Evolutionary conservation across 2,888 invertebrate genomes (phyloP), one percentile per base, ranked within the genome.

Genomic region (Oligia fasciuncula): DNA sequence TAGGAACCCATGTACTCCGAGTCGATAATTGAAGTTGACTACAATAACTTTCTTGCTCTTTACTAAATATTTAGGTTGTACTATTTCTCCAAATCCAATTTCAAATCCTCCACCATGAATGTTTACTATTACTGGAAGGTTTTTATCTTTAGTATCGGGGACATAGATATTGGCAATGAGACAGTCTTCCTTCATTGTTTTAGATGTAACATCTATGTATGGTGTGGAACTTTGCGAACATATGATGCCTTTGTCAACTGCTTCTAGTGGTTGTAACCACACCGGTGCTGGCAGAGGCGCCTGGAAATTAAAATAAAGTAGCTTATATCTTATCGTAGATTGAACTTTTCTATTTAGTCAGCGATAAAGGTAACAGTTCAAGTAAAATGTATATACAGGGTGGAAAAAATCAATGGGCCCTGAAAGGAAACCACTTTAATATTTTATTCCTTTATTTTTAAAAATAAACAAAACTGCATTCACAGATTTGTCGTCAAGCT

Each of bases 111-210:
- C 93, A 51, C 92, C 93, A 70, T 93, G 93, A 13, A 93, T 79
- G 46, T 80, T 81, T 4, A 93, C 91, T 17, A 93, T 72, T 4
- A 93, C 93, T 6, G 93, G 90, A 0, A 90, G 85, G 6, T 92
- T 88, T 43, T 84, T 91, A 62, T 90, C 87, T 51, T 90, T 68
- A 14, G 93, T 94, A 70, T 93, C 91, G 4, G 95, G 94, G 0
- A 93, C 93, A 79, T 91, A 95, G 4, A 96, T 91, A 79, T 93
- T 95, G 4, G 94, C 89, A 46, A 94, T 87, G 1, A 95, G 91
- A 79, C 95, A 95, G 74, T 95, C 93, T 83, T 95, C 95, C 43
- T 88, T 78, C 72, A 87, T 77, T 19, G 51, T 62, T 80, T 70
- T 62, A 9, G 68, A 63, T 35, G 68, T 46, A 11, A 49, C 17